Conservation (phyloP, 2,797 vertebrate genomes). For the Dendrocincla tyrannina region DNA sequence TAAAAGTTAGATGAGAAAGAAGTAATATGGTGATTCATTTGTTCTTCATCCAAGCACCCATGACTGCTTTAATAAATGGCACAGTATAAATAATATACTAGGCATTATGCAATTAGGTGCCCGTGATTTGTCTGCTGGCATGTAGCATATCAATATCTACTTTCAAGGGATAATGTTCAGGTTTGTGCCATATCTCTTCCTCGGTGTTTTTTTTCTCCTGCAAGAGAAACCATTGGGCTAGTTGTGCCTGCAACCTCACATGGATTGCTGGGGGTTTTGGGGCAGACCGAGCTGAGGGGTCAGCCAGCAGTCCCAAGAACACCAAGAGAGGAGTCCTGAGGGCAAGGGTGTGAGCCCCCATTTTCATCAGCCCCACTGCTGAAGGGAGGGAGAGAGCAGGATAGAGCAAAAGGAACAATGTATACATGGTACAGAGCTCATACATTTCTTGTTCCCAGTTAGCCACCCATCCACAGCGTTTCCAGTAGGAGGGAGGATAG, state of each 20-base stretch:
- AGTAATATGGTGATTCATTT: not conserved
- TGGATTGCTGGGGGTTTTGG: rapidly evolving
- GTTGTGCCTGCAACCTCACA: not conserved
- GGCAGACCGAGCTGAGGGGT: not conserved
- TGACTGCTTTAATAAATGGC: not conserved
- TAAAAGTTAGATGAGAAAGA: not conserved
- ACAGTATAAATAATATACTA: not conserved
- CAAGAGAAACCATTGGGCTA: not conserved
- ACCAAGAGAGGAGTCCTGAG: rapidly evolving
- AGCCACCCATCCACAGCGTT: not conserved
- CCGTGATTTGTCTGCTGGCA: not conserved
- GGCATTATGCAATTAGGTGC: not conserved
- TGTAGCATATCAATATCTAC: not conserved
- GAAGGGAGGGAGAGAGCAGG: not conserved
- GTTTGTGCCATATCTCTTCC: not conserved
- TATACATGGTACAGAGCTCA: rapidly evolving
- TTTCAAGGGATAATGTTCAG: not conserved
- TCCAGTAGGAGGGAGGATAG: not conserved
- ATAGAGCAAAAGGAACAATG: not conserved
- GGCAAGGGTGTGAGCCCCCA: rapidly evolving
- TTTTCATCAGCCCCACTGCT: not conserved
- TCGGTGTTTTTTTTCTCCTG: not conserved
- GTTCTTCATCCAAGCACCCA: not conserved
- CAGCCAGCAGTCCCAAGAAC: not conserved
- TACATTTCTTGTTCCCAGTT: not conserved